Evolutionary conservation across 1,140 invertebrate species (phyloP).

Genomic region (Cataglyphis hispanica): DNA sequence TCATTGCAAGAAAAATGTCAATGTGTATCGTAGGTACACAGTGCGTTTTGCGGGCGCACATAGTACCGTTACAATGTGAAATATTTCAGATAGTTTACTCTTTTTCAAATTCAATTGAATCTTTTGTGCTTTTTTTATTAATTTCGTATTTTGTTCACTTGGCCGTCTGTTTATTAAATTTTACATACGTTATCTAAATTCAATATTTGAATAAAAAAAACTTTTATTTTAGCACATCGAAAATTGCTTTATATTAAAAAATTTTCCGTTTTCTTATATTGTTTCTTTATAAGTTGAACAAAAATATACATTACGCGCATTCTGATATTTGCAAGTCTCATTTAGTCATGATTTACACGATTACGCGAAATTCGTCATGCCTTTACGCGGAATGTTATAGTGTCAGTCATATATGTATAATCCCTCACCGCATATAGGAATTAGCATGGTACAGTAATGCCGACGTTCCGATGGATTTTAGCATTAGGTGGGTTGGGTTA

Average conservation of each 20-base stretch:
- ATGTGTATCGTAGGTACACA: conserved; percentile 7
- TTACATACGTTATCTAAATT: not conserved
- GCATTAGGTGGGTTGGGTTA: conserved; percentile 53
- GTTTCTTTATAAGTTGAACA: not conserved
- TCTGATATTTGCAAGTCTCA: conserved; percentile 30
- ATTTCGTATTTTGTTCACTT: conserved; percentile 6
- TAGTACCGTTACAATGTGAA: not conserved
- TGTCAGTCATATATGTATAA: conserved; percentile 60
- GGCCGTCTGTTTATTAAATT: not conserved
- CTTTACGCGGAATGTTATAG: conserved; percentile 44
- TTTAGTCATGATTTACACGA: conserved; percentile 51
- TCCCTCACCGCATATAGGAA: conserved; percentile 45
- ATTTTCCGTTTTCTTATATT: not conserved
- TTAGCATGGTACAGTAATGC: conserved; percentile 61
- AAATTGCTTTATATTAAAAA: conserved; percentile 1
- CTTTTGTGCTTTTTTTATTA: conserved; percentile 1
- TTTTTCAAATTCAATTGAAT: conserved; percentile 7
- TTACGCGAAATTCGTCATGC: conserved; percentile 56
- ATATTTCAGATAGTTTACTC: not conserved
- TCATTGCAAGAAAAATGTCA: conserved; percentile 22
- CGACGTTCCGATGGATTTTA: conserved; percentile 69
- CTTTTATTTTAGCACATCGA: not conserved
- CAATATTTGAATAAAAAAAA: not conserved
- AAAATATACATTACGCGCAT: not conserved
- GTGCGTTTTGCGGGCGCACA: not conserved